Percentiles rank a stretch among this genome's conserved stretches.
Evolutionary conservation across 2,113 vertebrate species (phyloP).

Genomic region (Merops nubicus): DNA sequence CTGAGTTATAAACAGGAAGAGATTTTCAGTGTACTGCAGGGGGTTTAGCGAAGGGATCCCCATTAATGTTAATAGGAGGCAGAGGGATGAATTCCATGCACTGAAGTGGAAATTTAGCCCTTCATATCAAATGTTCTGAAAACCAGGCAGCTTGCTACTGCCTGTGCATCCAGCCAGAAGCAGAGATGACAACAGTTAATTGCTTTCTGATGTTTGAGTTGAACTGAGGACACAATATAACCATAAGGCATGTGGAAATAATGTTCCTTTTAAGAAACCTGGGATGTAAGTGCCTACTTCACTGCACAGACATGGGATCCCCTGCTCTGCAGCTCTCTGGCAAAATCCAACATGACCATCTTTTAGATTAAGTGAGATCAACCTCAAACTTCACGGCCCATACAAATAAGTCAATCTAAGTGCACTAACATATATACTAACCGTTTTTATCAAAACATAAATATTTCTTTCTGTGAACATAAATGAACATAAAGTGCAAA

Average conservation of each 20-base stretch:
- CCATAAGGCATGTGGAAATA: neutral
- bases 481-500: slow-evolving; percentile 1
- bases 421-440: neutral
- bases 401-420: neutral
- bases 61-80: neutral
- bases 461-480: too few relatives aligned
- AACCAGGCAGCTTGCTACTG: neutral
- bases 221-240: neutral
- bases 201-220: slow-evolving; percentile 13
- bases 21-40: slow-evolving; percentile 14
- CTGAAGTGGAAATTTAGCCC: neutral
- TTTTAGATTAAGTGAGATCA: slow-evolving; percentile 39
- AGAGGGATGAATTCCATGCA: neutral
- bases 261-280: slow-evolving; percentile 1
- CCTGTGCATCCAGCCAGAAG: neutral
- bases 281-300: neutral
- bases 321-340: neutral
- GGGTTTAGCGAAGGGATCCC: slow-evolving; percentile 35
- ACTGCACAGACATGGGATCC: neutral
- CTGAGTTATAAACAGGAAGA: slow-evolving; percentile 18
- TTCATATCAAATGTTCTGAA: neutral
- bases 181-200: neutral
- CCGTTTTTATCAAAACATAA: neutral
- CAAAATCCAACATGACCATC: neutral
- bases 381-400: neutral